These are phyloP conservation scores for Microtus agrestis DNA, from an alignment of 2,797 vertebrate genomes.

Conservation along the genomic window DNA sequence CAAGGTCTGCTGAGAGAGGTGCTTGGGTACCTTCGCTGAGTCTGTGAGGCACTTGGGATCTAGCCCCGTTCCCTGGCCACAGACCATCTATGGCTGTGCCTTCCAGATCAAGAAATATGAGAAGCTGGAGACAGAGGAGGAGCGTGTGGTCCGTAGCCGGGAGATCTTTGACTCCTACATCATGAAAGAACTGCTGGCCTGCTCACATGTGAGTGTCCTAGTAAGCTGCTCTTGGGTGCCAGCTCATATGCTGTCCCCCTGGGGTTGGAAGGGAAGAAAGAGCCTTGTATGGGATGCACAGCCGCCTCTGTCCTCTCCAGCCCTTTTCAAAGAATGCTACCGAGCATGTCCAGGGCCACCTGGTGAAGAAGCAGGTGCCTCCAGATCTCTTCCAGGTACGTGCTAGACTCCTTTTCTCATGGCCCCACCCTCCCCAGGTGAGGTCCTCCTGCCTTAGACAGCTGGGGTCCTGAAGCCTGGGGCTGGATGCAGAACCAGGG, in stretches of 20 bases:
- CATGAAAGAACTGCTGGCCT: slow-evolving; percentile 90
- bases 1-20: no score
- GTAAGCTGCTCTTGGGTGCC: fast-evolving
- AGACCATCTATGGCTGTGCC: not conserved
- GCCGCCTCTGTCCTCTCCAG: slow-evolving; percentile 72
- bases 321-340: slow-evolving; percentile 89
- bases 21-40: not conserved
- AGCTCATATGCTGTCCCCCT: not conserved
- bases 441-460: not conserved
- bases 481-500: not conserved
- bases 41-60: fast-evolving
- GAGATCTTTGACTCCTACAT: slow-evolving; percentile 90
- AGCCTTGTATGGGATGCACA: not conserved
- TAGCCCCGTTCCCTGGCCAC: fast-evolving
- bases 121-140: slow-evolving; percentile 89
- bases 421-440: fast-evolving
- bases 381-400: slow-evolving; percentile 90
- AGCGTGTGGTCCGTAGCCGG: slow-evolving; percentile 84
- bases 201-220: slow-evolving; percentile 87
- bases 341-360: slow-evolving; percentile 86
- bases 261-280: not conserved
- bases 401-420: not conserved
- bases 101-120: slow-evolving; percentile 89
- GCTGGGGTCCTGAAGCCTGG: not conserved
- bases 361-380: slow-evolving; percentile 89